Base-by-base conservation (phyloP, 2,888 invertebrate genomes). In the Tenthredo livida region DNA sequence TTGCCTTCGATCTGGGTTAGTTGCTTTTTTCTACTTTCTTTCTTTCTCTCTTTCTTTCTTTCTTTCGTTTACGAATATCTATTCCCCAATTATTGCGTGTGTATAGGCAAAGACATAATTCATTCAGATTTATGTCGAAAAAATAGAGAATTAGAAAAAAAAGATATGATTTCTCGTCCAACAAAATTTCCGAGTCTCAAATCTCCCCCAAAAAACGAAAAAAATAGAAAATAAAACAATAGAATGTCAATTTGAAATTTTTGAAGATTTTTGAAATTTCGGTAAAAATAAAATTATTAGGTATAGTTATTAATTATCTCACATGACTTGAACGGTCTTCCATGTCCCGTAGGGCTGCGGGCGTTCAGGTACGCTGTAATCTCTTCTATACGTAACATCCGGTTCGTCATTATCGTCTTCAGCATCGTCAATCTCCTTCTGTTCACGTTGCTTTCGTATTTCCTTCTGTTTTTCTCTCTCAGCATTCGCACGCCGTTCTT, bases 331-430 rank as follows among this genome's bases (percentile, higher is more conserved):
- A 9, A 97, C 95, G 7, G 95, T 94, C 89, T 95, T 95, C 97
- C 97, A 97, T n/a, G 95, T 94, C 7, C 97, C 97, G 90, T 97
- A 97, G 0, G 97, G 96, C 87, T 96, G 95, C 0, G 94, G 94
- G 86, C 94, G 95, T 40, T 95, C 95, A 0, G 95, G 95, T 1
- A 96, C 96, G 67, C 96, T 95, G 87, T 95, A 93, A 78, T 94
- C 94, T 84, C 93, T 94, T 87, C 93, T 91, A 72, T 93, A 93
- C 6, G 93, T 92, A 67, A 92, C 61, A 12, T 40, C 84, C 92
- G 90, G 37, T 92, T 89, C 17, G 91, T 88, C 87, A 80, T 91
- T 93, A 73, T 88, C 87, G 47, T 86, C 84, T 72, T 86, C 85
- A 50, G 90, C 88, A 17, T 87, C 84, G 40, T 50, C 61, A 4